Evolutionary conservation across 2,113 vertebrate genomes (phyloP).

Genomic region (Thinocorus orbignyianus): DNA sequence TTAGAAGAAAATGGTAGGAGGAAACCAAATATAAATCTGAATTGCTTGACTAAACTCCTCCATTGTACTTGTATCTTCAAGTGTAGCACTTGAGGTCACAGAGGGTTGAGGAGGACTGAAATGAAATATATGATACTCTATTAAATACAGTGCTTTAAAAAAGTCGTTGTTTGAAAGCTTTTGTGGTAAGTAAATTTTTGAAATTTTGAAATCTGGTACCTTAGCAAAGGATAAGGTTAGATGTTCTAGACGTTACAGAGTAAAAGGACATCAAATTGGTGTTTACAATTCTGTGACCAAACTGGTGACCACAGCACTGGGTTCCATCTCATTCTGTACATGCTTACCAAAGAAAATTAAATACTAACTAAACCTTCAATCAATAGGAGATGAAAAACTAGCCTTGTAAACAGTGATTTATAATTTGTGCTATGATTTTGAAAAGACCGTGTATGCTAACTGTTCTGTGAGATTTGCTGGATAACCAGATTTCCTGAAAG

Average conservation of each 20-base stretch:
- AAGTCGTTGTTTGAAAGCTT: constrained; percentile 48
- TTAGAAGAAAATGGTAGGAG: constrained; percentile 71
- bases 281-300: not conserved
- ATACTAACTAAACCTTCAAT: not conserved
- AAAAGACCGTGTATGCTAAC: not conserved
- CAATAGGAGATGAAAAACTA: not conserved
- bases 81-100: constrained; percentile 50
- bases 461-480: not conserved
- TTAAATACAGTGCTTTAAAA: constrained; percentile 50
- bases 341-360: constrained; percentile 37
- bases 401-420: not conserved
- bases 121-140: constrained; percentile 52
- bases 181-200: not conserved
- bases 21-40: constrained; percentile 77
- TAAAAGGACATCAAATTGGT: constrained; percentile 28
- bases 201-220: constrained; percentile 48
- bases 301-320: not conserved
- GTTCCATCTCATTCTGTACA: not conserved
- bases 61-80: constrained; percentile 64
- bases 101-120: constrained; percentile 37
- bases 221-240: constrained; percentile 17
- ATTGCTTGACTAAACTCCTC: constrained; percentile 68
- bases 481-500: constrained; percentile 31
- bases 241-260: not conserved
- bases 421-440: not conserved